These are phyloP conservation scores for Brachystomella parvula DNA, from an alignment of 1,140 invertebrate genomes.

Conservation along the genomic window DNA sequence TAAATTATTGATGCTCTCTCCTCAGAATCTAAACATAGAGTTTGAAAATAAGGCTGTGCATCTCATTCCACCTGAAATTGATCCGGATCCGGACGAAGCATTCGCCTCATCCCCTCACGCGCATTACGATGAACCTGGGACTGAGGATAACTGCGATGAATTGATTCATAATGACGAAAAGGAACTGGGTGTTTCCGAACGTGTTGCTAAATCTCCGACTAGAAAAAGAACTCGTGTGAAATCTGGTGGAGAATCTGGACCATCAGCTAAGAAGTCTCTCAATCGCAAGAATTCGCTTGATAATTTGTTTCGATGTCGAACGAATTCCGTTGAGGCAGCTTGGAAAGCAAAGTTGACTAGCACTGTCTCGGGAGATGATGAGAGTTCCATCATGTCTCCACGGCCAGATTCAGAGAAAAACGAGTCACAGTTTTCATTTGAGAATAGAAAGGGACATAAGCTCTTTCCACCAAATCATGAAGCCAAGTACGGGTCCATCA, in stretches of 20 bases:
- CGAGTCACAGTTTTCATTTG: not conserved
- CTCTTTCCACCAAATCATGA: constrained; percentile 28
- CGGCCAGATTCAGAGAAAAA: not conserved
- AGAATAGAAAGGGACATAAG: constrained; percentile 3
- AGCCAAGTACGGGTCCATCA: constrained; percentile 39
- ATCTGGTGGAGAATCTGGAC: constrained; percentile 35
- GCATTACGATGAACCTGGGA: no score
- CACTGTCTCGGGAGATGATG: not conserved
- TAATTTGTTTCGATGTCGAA: constrained; percentile 23
- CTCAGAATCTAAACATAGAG: not conserved
- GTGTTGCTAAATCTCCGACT: not conserved
- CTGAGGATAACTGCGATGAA: no score
- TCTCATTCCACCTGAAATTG: not conserved
- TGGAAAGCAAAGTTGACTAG: constrained; percentile 6
- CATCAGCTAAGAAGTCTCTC: constrained; percentile 21
- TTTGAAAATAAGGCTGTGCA: not conserved
- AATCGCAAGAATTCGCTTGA: constrained; percentile 25
- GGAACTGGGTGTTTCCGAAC: no score
- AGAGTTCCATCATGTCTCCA: not conserved
- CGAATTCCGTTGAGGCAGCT: constrained; percentile 33
- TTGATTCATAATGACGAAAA: no score
- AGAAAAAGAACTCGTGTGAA: constrained; percentile 30
- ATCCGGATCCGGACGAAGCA: not conserved
- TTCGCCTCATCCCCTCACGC: no score
- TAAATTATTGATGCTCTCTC: constrained; percentile 44